phyloP scores from a whole-genome alignment of 2,888 invertebrate genomes.

The Plutella xylostella region DNA sequence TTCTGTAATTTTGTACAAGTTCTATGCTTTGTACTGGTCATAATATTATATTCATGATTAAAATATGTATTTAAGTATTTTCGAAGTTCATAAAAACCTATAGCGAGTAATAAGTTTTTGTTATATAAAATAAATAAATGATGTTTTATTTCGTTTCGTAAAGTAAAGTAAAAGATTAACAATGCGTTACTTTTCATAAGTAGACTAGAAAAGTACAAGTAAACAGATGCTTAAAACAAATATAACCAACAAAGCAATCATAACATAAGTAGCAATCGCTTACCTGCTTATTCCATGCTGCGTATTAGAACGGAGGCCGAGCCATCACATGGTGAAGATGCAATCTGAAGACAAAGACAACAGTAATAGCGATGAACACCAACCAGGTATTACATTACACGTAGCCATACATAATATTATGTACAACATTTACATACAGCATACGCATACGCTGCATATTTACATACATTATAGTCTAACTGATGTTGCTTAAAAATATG shows the following conservation, averaged over 20 bases:
- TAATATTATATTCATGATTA: neutral
- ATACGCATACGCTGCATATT: no score
- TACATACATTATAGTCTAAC: no score
- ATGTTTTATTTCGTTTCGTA: no score
- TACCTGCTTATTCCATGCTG: constrained; percentile 46
- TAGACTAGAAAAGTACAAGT: no score
- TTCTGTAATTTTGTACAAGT: neutral
- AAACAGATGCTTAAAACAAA: no score
- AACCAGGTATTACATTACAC: constrained; percentile 37
- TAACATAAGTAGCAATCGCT: neutral
- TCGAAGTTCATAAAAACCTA: neutral
- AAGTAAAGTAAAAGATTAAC: no score
- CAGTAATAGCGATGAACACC: constrained; percentile 72
- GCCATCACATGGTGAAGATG: constrained; percentile 68
- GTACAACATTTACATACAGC: no score
- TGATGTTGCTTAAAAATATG: no score
- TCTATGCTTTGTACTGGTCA: neutral
- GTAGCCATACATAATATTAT: no score
- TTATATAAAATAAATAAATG: no score
- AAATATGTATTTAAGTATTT: neutral
- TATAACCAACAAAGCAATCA: neutral
- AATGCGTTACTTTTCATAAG: no score
- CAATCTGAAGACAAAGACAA: constrained; percentile 76
- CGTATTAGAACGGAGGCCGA: constrained; percentile 50
- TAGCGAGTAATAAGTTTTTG: neutral